Base-by-base conservation (phyloP, 2,113 vertebrate genomes). In the Phalacrocorax carbo region DNA sequence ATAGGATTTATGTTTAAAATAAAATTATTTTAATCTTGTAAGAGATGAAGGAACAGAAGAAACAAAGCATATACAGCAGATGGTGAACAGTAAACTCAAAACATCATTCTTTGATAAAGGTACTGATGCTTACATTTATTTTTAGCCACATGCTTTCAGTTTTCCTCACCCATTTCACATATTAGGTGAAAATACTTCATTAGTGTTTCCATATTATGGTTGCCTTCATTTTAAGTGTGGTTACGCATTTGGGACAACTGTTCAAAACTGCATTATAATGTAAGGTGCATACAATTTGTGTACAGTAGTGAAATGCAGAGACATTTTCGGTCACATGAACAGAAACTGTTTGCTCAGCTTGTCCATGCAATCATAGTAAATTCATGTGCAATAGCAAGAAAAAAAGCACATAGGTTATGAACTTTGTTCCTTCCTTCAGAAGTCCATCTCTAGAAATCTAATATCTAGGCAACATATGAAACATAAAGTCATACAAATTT, bases 101-200 rank as follows among this genome's bases (percentile, higher is more conserved):
- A 17, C 15, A 30, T 44, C 26, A 12, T 49, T 85, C 11, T 87
- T 54, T 61, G 70, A 66, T 66, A 69, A 81, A 92, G 55, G 46
- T 66, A 32, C 18, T 38, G 64, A 44, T 81, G 13, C 76, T 92
- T 79, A 46, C 2, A 4, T 76, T 77, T 46, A 7, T 18, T 65
- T 95, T 91, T 79, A 84, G 46, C 65, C 57, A 71, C 3, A 3
- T 78, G 32, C 61, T 89, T 90, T 90, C 49, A 52, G 66, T 49
- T 88, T 95, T 78, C 40, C 61, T 88, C 30, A 69, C 82, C 38
- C 34, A 48, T 72, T 94, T 88, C 26, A 34, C 22, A 10, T 27
- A 27, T n/a, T 85, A 93, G 82, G 72, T 94, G 46, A 96, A 83
- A 86, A 72, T 70, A 86, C 83, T 78, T 73, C 77, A 40, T 85